These are phyloP conservation scores for Alligator mississippiensis DNA, from an alignment of 2,113 vertebrate genomes.

Conservation along the genomic window DNA sequence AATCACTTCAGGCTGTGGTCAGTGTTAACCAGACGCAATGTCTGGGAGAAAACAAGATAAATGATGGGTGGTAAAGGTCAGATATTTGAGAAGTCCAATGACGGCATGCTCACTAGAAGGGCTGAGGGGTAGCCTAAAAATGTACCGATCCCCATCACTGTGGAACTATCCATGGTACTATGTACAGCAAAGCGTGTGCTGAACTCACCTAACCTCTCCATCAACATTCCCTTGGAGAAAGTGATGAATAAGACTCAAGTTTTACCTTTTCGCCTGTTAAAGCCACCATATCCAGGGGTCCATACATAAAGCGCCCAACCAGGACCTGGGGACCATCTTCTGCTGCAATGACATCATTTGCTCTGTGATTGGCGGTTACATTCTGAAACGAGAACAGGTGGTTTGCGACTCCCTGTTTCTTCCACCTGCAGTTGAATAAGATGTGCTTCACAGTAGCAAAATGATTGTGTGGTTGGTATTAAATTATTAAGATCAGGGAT, in stretches of 20 bases:
- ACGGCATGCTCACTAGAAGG: neutral
- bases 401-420: neutral
- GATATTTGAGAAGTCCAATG: neutral
- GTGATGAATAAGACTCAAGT: neutral
- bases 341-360: constrained; percentile 91
- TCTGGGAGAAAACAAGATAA: neutral
- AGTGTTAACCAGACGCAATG: neutral
- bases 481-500: neutral
- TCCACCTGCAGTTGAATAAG: neutral
- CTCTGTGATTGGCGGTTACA: constrained; percentile 95
- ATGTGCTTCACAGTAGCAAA: neutral
- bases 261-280: constrained; percentile 96
- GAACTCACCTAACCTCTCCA: neutral
- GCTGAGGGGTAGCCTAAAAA: neutral
- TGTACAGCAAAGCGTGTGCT: neutral
- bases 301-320: constrained; percentile 98
- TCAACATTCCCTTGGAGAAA: neutral
- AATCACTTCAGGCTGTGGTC: neutral
- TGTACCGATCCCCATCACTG: neutral
- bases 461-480: neutral
- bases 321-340: constrained; percentile 92
- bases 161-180: neutral
- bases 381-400: constrained; percentile 81
- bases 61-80: neutral
- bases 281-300: constrained; percentile 98